These are phyloP conservation scores for Oryzias curvinotus DNA, from an alignment of 2,113 vertebrate species.

Conservation along the genomic window DNA sequence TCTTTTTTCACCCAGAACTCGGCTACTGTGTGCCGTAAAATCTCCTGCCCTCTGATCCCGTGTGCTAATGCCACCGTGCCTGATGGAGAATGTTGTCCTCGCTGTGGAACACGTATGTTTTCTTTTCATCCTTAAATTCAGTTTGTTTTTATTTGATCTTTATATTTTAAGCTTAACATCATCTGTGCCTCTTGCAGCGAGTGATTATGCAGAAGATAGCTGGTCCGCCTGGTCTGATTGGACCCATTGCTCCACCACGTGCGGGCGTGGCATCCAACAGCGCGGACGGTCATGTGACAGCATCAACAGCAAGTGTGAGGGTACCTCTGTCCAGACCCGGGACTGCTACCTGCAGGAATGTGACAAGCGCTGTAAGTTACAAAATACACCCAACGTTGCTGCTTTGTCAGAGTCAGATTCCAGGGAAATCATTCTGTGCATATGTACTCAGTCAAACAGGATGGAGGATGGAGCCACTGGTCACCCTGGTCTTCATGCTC, in stretches of 20 bases:
- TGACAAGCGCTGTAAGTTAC: slow-evolving; percentile 94
- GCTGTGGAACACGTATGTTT: slow-evolving; percentile 89
- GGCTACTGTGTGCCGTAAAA: slow-evolving; percentile 91
- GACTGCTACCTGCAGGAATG: slow-evolving; percentile 96
- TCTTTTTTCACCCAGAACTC: slow-evolving; percentile 82
- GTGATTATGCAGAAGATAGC: slow-evolving; percentile 84
- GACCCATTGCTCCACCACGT: slow-evolving; percentile 94
- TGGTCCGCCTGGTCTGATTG: slow-evolving; percentile 99
- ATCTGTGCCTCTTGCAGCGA: slow-evolving; percentile 69
- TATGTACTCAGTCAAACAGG: slow-evolving; percentile 88
- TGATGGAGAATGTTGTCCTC: slow-evolving; percentile 96
- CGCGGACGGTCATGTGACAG: slow-evolving; percentile 96
- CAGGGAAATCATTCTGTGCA: slow-evolving; percentile 18
- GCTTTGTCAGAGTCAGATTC: slow-evolving; percentile 7
- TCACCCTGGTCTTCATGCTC: slow-evolving; percentile 98
- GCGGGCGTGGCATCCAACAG: slow-evolving; percentile 95
- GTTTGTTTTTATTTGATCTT: not conserved
- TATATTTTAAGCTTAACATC: not conserved
- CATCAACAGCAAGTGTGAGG: slow-evolving; percentile 94
- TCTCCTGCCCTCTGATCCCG: slow-evolving; percentile 94
- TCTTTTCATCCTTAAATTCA: not conserved
- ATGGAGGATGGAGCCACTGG: slow-evolving; percentile 98
- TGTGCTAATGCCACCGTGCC: slow-evolving; percentile 94
- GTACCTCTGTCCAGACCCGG: slow-evolving; percentile 96
- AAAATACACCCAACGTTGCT: not conserved